Percentiles rank a stretch among this genome's conserved stretches.
These are phyloP conservation scores for Pectinophora gossypiella DNA, from an alignment of 1,140 invertebrate species.

Conservation along the genomic window DNA sequence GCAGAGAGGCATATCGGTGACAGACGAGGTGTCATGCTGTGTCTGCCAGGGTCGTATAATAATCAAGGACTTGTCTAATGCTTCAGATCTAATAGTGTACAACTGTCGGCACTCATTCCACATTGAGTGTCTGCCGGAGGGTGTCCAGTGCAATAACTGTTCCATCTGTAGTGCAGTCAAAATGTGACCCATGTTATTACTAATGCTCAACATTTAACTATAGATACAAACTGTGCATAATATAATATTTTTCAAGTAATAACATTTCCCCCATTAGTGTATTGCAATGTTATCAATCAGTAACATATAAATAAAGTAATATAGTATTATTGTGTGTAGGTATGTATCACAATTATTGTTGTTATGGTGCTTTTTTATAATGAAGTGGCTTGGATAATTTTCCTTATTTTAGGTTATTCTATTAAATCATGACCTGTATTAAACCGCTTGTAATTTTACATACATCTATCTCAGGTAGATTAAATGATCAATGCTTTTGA, in stretches of 20 bases:
- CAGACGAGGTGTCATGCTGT: conserved; percentile 84
- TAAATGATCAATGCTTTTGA: no score
- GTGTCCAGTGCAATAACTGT: conserved; percentile 71
- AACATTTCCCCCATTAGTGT: no score
- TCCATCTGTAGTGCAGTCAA: conserved; percentile 77
- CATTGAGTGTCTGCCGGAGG: conserved; percentile 83
- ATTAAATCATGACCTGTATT: no score
- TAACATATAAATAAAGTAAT: no score
- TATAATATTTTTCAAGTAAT: conserved; percentile 24
- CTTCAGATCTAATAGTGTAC: conserved; percentile 86
- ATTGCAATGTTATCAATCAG: no score
- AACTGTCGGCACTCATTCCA: conserved; percentile 95
- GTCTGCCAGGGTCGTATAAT: conserved; percentile 85
- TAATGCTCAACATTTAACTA: conserved; percentile 7
- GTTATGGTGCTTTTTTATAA: no score
- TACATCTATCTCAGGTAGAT: no score
- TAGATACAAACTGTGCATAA: background rate
- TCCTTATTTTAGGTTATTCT: no score
- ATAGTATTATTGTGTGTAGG: no score
- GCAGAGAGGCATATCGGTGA: conserved; percentile 83
- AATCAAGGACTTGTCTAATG: conserved; percentile 79
- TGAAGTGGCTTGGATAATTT: no score
- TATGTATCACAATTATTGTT: no score
- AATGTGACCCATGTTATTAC: conserved; percentile 39
- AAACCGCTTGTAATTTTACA: no score